phyloP scores from a whole-genome alignment of 2,113 vertebrate genomes.

The Trochalopteron elliotii region DNA sequence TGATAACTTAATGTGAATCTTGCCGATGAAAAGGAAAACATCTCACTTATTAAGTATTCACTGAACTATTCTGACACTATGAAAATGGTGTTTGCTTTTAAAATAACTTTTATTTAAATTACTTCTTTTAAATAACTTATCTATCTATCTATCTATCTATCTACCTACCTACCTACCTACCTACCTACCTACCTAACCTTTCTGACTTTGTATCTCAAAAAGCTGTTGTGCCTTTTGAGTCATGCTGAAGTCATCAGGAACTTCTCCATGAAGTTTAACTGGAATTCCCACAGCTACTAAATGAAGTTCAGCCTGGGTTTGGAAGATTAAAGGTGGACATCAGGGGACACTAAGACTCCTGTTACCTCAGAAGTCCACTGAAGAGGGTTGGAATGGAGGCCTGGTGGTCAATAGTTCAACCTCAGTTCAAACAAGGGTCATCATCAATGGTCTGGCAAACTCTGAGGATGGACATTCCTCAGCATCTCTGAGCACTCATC shows the following conservation, averaged over 20 bases:
- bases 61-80: not conserved
- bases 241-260: not conserved
- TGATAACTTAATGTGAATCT: not conserved
- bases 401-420: not conserved
- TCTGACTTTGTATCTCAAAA: not conserved
- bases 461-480: not conserved
- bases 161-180: not conserved
- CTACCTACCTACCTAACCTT: not conserved
- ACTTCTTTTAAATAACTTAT: not conserved
- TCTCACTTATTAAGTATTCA: not conserved
- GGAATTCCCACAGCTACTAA: not conserved
- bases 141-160: not conserved
- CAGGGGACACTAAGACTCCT: not conserved
- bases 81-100: not conserved
- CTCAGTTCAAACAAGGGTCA: not conserved
- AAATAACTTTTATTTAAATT: not conserved
- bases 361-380: not conserved
- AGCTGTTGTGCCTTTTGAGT: not conserved
- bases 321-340: not conserved
- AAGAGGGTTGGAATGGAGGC: not conserved
- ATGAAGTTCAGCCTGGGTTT: not conserved
- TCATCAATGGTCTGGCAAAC: not conserved
- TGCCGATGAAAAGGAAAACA: not conserved
- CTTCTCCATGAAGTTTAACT: not conserved
- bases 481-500: not conserved